Evolutionary conservation across 2,888 invertebrate species (phyloP), one percentile per base, ranked within the genome.

Genomic region (Tillus elongatus): DNA sequence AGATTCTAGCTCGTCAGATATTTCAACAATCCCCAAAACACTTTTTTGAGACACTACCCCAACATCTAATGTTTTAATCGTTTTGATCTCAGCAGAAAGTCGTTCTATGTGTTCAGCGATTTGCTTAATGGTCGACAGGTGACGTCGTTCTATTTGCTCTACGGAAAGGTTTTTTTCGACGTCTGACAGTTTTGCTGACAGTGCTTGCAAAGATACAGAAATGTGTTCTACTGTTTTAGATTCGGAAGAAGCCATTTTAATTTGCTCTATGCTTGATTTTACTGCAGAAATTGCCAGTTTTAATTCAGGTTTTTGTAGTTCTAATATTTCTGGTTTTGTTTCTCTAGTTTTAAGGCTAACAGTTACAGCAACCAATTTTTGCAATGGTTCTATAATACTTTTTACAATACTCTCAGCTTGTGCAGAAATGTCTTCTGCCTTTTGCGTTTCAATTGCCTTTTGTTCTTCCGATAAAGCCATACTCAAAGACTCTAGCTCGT

Each of bases 221-320:
- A 39, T 11, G 14, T 31, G 12, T 15, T 35, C 28, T n/a, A 16
- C 11, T 3, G 33, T 33, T 13, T 31, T 28, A 19, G 36, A 32
- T 33, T 39, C 26, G 2, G 30, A 27, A 13, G 28, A 10, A 0
- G 16, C 10, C 4, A 13, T 4, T 3, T 10, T 6, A 3, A 35
- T 15, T 3, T 13, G 30, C 26, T 38, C 35, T 11, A 41, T 35
- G n/a, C 14, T 16, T 10, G 13, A 14, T 30, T 37, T 37, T 1
- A 40, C 12, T 14, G 8, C 13, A 8, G 10, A 8, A 8, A 14
- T 12, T 9, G 32, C 8, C 10, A 12, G 9, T 14, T 8, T 12
- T 12, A 31, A 8, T 12, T 31, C 32, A 8, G 4, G 13, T 12
- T 10, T 12, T 9, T 13, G 6, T 14, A 4, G 13, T 4, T 8